A percentile compares a stretch with the other conserved stretches of the same genome.
phyloP scores from a whole-genome alignment of 2,797 vertebrate species.

The Enteromius argenteus region DNA sequence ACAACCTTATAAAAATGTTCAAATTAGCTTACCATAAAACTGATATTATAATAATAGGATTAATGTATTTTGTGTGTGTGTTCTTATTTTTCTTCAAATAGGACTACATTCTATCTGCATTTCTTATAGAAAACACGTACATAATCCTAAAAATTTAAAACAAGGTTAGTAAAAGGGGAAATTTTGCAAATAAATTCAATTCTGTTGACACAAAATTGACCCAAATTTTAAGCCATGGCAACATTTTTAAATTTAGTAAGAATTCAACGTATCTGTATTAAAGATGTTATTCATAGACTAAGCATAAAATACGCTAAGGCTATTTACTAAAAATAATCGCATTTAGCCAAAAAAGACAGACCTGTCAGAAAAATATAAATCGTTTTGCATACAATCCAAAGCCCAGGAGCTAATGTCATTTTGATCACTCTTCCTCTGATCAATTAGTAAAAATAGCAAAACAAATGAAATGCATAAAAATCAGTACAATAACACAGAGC shows the following conservation, averaged over 20 bases:
- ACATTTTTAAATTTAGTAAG: background rate
- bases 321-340: background rate
- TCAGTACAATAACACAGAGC: slow-evolving; percentile 16
- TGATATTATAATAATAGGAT: background rate
- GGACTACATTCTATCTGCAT: background rate
- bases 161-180: background rate
- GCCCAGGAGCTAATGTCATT: slow-evolving; percentile 9
- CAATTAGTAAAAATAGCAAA: slow-evolving; percentile 20
- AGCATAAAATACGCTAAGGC: background rate
- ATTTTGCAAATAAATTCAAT: background rate
- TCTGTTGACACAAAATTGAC: background rate
- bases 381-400: background rate
- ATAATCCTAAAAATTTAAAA: background rate
- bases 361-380: background rate
- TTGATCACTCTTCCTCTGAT: background rate
- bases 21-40: background rate
- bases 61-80: background rate
- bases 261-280: background rate
- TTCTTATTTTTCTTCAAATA: background rate
- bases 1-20: background rate
- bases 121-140: background rate
- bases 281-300: background rate
- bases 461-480: slow-evolving; percentile 10
- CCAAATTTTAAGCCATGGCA: background rate
- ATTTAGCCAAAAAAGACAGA: background rate